phyloP scores from a whole-genome alignment of 2,888 invertebrate species.

The Micoletzkya japonica region DNA sequence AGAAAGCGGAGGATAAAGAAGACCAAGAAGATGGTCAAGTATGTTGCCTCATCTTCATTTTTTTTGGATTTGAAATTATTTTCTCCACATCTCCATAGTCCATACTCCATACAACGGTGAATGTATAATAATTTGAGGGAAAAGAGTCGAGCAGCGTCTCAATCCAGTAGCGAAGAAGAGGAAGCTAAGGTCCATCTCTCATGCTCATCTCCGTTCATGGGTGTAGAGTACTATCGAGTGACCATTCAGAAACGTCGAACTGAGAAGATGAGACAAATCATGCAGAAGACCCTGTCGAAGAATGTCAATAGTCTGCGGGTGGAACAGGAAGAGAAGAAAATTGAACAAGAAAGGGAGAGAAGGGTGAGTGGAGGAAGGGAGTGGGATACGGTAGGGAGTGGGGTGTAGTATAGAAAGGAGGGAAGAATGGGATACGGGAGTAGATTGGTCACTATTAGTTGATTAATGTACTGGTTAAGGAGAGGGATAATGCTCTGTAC shows the following conservation, averaged over 20 bases:
- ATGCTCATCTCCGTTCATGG: no score
- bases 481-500: slow-evolving; percentile 4
- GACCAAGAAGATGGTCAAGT: slow-evolving; percentile 51
- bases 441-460: background rate
- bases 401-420: no score
- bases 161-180: slow-evolving; percentile 37
- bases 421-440: no score
- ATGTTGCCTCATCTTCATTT: background rate
- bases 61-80: background rate
- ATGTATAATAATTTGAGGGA: no score
- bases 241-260: slow-evolving; percentile 39
- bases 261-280: slow-evolving; percentile 42
- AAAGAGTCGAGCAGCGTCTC: slow-evolving; percentile 17
- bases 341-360: slow-evolving; percentile 38
- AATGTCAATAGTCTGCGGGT: slow-evolving; percentile 47
- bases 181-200: slow-evolving; percentile 33
- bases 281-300: slow-evolving; percentile 52
- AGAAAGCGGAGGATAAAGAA: slow-evolving; percentile 52
- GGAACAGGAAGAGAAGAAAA: slow-evolving; percentile 47
- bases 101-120: no score
- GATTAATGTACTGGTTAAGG: background rate
- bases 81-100: no score
- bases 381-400: no score
- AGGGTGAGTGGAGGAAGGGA: slow-evolving; percentile 32
- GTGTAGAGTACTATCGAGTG: background rate